Percentiles rank a stretch among this genome's conserved stretches.
Evolutionary conservation across 1,140 invertebrate genomes (phyloP).

Genomic region (Cataglyphis hispanica): DNA sequence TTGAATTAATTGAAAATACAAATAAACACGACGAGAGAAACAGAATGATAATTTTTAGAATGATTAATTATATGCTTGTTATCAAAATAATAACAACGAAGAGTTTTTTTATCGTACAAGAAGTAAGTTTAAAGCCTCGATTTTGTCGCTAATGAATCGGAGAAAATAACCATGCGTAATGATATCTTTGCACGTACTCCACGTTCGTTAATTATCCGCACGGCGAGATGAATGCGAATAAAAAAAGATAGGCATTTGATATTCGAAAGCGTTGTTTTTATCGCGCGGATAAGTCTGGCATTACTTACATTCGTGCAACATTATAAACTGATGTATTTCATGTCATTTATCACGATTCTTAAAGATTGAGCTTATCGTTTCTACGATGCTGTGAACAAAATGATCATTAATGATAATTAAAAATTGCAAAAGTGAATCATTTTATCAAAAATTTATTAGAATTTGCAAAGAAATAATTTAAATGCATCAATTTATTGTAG

Average conservation of each 20-base stretch:
- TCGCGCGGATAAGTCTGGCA: not conserved
- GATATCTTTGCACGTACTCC: not conserved
- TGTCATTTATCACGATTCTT: not conserved
- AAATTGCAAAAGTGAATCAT: too few species aligned
- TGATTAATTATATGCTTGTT: slow-evolving; percentile 44
- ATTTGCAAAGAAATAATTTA: too few species aligned
- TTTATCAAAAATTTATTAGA: too few species aligned
- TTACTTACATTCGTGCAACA: slow-evolving; percentile 22
- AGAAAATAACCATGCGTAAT: not conserved
- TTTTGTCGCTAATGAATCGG: slow-evolving; percentile 44
- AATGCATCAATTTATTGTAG: too few species aligned
- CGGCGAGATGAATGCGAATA: not conserved
- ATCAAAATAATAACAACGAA: slow-evolving; percentile 29
- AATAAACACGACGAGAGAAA: not conserved
- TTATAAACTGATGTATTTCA: slow-evolving; percentile 17
- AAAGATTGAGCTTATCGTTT: slow-evolving; percentile 25
- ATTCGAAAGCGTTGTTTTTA: slow-evolving; percentile 2
- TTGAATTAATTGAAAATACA: slow-evolving; percentile 16
- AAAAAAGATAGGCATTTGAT: slow-evolving; percentile 11
- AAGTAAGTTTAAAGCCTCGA: slow-evolving; percentile 42
- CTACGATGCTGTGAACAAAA: not conserved
- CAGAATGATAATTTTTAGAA: slow-evolving; percentile 30
- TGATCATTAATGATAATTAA: too few species aligned
- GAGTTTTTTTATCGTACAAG: slow-evolving; percentile 16
- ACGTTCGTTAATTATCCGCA: slow-evolving; percentile 40